These are phyloP conservation scores for Heliconius ismenius DNA, from an alignment of 2,888 invertebrate species.

Conservation along the genomic window DNA sequence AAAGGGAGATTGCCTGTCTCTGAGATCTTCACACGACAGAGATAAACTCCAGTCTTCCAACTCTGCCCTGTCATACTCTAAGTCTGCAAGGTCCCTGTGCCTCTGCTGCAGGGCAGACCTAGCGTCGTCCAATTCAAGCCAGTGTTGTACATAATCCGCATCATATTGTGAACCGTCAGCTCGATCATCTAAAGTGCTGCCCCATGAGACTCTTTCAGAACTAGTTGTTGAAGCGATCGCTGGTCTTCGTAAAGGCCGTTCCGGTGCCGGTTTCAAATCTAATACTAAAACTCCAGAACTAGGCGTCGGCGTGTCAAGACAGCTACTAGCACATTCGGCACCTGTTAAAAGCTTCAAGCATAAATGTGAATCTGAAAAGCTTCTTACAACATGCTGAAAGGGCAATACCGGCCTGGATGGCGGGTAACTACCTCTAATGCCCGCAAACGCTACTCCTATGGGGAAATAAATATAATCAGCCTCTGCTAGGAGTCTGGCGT, in stretches of 20 bases:
- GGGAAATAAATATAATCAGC: constrained; percentile 87
- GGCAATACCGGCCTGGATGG: constrained; percentile 86
- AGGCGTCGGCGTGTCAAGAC: constrained; percentile 82
- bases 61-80: constrained; percentile 89
- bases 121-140: constrained; percentile 88
- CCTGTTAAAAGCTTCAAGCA: constrained; percentile 86
- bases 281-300: constrained; percentile 84
- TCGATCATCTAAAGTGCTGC: constrained; percentile 82
- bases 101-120: constrained; percentile 86
- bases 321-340: constrained; percentile 77
- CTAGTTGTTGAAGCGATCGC: constrained; percentile 79
- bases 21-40: constrained; percentile 86
- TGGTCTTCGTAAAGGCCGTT: constrained; percentile 82
- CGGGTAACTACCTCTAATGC: constrained; percentile 87
- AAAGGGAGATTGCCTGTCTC: constrained; percentile 78
- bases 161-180: constrained; percentile 84
- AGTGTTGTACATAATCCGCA: constrained; percentile 88
- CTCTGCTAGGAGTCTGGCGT: constrained; percentile 83
- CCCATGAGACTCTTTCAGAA: constrained; percentile 81
- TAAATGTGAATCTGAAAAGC: constrained; percentile 88
- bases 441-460: constrained; percentile 83
- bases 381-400: constrained; percentile 87
- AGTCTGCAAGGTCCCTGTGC: constrained; percentile 85
- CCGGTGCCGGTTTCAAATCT: constrained; percentile 82
- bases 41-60: constrained; percentile 90